Base-by-base conservation (phyloP, 2,888 invertebrate species). In the Drosophila basisetae region DNA sequence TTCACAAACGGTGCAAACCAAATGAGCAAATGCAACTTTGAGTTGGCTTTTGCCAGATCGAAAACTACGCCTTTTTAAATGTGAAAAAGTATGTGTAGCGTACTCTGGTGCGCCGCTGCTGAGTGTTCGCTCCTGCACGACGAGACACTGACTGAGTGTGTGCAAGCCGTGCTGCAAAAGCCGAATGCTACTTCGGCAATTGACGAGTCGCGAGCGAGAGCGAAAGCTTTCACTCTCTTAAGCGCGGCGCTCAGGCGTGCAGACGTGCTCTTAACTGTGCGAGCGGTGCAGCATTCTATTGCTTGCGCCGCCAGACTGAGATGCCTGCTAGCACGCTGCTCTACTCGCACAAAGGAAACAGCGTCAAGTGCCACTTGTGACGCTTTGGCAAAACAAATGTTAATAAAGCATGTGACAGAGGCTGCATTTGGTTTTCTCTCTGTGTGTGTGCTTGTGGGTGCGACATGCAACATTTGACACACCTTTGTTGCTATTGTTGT, bases 251-350 rank as follows among this genome's bases (percentile, higher is more conserved):
- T 35, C 22, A 18, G 0, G 5, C 31, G 13, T 83, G 78, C 85
- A 83, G 84, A 54, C 58, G 16, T 59, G 56, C 87, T 87, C 87
- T 87, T 89, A 9, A 33, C 7, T 60, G 84, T 61, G 74, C 25
- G 60, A 91, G 30, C 33, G 43, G 66, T 13, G 41, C 13, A 7
- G 78, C 60, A 63, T 59, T 78, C 61, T 89, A 80, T 85, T 85
- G 88, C 91, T 84, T 83, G 91, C 91, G 82, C 78, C 66, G 90
- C 70, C 77, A 81, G 76, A 83, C 64, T 31, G 73, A 47, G 78
- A 72, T 22, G 43, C 72, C 25, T n/a, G 54, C 13, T 22, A 33
- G 52, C 28, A 58, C 56, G 74, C 72, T 31, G 60, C 33, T 58
- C 82, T 67, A 50, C 68, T 91, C 73, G 64, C 84, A 73, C 87